Conservation (phyloP, 2,113 vertebrate genomes). For the Cryptotis parvus region DNA sequence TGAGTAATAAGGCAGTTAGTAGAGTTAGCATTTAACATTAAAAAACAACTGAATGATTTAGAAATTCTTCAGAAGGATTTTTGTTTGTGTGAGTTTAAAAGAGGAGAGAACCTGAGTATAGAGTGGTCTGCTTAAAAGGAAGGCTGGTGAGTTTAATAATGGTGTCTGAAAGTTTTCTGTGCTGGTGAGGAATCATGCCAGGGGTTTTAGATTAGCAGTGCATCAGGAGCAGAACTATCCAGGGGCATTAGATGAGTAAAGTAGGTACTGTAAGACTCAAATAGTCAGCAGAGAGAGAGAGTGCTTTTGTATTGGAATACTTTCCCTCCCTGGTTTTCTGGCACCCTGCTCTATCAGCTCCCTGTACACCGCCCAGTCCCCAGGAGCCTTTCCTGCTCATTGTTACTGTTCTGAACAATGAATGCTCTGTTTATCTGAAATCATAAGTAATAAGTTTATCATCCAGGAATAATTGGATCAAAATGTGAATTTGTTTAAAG, state of each 20-base stretch:
- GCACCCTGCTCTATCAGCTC: neutral
- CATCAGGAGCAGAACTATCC: neutral
- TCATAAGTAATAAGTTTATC: neutral
- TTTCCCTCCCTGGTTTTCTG: neutral
- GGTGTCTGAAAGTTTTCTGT: neutral
- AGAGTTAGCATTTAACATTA: conserved; percentile 2
- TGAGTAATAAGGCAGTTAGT: neutral
- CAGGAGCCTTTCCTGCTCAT: neutral
- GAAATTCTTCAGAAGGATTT: neutral
- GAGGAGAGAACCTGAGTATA: neutral
- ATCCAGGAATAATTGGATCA: neutral
- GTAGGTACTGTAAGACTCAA: neutral
- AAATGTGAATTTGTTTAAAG: neutral
- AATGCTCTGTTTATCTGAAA: neutral
- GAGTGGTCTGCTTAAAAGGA: too few species aligned
- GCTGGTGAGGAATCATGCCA: neutral
- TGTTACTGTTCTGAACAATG: neutral
- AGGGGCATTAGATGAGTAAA: neutral
- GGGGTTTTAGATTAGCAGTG: neutral
- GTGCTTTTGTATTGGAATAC: accelerated
- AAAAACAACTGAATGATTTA: neutral
- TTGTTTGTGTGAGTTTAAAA: neutral
- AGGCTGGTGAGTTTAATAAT: neutral
- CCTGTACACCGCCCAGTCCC: accelerated
- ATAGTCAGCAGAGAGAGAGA: neutral